Evolutionary conservation across 64 coral and sea anemone genomes (phyloP).

Genomic region (Montipora cactus): DNA sequence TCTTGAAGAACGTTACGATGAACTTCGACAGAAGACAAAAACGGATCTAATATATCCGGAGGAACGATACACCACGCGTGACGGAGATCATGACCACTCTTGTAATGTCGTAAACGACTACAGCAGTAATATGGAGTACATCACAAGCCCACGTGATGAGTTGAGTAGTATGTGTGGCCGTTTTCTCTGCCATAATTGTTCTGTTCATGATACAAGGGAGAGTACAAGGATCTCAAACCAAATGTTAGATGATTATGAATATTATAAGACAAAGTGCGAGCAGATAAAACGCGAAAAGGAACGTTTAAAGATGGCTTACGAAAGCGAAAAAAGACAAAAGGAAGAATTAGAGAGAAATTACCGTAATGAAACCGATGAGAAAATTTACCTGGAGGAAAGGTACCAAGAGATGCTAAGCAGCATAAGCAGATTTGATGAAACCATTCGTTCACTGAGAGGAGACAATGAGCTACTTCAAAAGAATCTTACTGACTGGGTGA

Average conservation of each 20-base stretch:
- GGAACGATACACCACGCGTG: not conserved
- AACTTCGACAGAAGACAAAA: slow-evolving; percentile 5
- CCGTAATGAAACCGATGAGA: slow-evolving; percentile 75
- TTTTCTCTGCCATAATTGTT: slow-evolving; percentile 10
- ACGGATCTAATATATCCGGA: not conserved
- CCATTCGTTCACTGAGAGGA: slow-evolving; percentile 34
- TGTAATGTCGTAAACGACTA: slow-evolving; percentile 25
- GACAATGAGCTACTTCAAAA: slow-evolving; percentile 60
- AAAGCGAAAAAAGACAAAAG: slow-evolving; percentile 85
- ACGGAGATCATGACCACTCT: not conserved
- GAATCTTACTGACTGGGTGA: slow-evolving; percentile 65
- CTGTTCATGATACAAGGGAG: slow-evolving; percentile 41
- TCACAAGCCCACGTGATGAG: slow-evolving; percentile 8
- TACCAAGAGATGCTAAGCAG: slow-evolving; percentile 66
- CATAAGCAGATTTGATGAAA: slow-evolving; percentile 68
- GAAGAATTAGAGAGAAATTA: slow-evolving; percentile 83
- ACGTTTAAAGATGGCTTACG: slow-evolving; percentile 75
- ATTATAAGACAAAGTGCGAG: slow-evolving; percentile 85
- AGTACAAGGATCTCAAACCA: slow-evolving; percentile 25
- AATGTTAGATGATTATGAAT: slow-evolving; percentile 67
- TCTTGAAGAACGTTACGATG: slow-evolving; percentile 68
- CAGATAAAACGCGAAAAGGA: slow-evolving; percentile 87
- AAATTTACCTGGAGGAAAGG: slow-evolving; percentile 70
- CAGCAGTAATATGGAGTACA: slow-evolving; percentile 16
- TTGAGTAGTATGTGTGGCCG: not conserved